Evolutionary conservation across 1,140 invertebrate species (phyloP), one percentile per base, ranked within the genome.

Genomic region (Aplysia californica): DNA sequence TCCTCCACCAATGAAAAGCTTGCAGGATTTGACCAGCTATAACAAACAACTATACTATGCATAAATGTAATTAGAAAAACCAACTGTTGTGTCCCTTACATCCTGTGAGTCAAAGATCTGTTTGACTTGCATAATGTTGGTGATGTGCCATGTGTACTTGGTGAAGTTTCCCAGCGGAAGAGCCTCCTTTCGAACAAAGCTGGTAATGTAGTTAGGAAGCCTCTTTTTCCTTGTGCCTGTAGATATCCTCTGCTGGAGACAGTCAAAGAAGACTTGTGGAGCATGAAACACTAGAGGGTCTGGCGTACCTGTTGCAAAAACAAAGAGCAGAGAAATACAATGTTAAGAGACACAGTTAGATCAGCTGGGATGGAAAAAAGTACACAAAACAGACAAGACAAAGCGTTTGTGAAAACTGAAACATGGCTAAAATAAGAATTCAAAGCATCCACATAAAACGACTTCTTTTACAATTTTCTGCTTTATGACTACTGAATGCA

Each of bases 111-210:
- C 93, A 89, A 95, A 95, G 77, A 95, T 94, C 84, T 93, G 92
- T 81, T 94, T 94, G 0, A 95, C 92, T 77, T 95, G 94, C 10
- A 93, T 81, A 36, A 95, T 92, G 87, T 94, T 95, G 21, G 92
- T 94, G 36, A 95, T 94, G 77, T 93, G 92, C 93, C 94, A 95
- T 0, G 93, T 93, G 84, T 94, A 94, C 85, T 94, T 94, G 0
- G 93, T 94, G 85, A 94, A 94, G 56, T 92, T 93, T 18, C 93
- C 93, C n/a, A 93, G 82, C 10, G 93, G 93, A 10, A 93, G 89
- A 23, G 92, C 90, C 81, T 94, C 92, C 80, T 92, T 92, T 39
- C 93, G 87, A 0, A 92, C 89, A 85, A 94, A 89, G 4, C 87
- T 87, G 50, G 89, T 88, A 87, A 80, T 92, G 87, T 76, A 92